These are phyloP conservation scores for Labroides dimidiatus DNA, from an alignment of 2,797 vertebrate species.

Conservation along the genomic window DNA sequence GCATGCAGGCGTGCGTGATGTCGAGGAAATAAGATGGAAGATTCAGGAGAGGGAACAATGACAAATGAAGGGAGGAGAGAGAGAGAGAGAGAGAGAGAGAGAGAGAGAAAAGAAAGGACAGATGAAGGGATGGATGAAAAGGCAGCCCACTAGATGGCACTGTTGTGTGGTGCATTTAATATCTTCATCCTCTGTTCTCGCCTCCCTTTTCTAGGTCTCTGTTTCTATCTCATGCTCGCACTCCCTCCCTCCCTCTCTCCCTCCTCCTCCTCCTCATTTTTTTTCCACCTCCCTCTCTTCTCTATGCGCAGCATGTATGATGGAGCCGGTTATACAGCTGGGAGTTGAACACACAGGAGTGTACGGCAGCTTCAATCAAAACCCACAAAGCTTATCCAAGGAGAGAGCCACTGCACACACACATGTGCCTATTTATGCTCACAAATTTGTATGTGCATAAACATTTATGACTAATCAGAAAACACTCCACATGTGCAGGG, in stretches of 20 bases:
- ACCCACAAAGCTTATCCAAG: no score
- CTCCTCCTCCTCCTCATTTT: conserved; percentile 4
- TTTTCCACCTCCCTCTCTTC: conserved; percentile 7
- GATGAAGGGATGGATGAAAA: conserved; percentile 22
- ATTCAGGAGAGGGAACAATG: conserved; percentile 16
- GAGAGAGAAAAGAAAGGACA: not conserved
- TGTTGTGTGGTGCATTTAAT: conserved; percentile 73
- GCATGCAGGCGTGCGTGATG: conserved; percentile 1
- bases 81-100: no score
- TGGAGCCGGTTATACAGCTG: conserved; percentile 71
- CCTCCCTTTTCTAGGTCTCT: conserved; percentile 61
- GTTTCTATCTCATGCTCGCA: conserved; percentile 61
- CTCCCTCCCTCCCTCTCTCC: conserved; percentile 28
- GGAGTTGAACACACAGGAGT: conserved; percentile 73
- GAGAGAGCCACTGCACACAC: no score
- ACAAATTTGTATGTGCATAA: conserved; percentile 3
- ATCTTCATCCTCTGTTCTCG: conserved; percentile 30
- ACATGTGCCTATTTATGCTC: not conserved
- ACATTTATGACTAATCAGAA: conserved; percentile 25
- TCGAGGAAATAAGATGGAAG: conserved; percentile 26
- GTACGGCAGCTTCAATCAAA: no score
- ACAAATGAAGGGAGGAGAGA: conserved; percentile 2
- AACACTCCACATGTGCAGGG: not conserved
- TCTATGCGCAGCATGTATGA: conserved; percentile 66
- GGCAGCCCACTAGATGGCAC: conserved; percentile 82